Conservation (phyloP, 2,888 invertebrate genomes). For the Endomychus coccineus region DNA sequence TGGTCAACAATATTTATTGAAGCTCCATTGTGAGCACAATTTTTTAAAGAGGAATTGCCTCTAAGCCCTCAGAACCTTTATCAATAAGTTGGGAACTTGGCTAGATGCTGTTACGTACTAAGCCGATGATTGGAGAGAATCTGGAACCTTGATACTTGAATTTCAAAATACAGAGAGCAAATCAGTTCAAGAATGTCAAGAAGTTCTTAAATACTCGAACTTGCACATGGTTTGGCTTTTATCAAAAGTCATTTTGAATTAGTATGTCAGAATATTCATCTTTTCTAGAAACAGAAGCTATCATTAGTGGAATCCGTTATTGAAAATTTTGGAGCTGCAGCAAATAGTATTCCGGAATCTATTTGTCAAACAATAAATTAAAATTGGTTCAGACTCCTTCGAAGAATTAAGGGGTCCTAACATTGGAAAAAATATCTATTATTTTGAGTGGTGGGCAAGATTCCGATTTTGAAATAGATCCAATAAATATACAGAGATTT, state of each 20-base stretch:
- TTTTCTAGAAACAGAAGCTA: neutral
- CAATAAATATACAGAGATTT: neutral
- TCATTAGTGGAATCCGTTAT: neutral
- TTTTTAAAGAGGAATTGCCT: neutral
- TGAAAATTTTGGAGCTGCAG: constrained; percentile 1
- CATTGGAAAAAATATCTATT: constrained; percentile 1
- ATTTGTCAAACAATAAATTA: too few relatives aligned
- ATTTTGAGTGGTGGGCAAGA: neutral
- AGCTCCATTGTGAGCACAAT: neutral
- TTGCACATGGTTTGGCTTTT: constrained; percentile 1
- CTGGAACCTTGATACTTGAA: neutral
- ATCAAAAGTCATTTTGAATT: constrained; percentile 1
- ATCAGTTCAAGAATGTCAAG: constrained; percentile 1
- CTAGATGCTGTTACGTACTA: constrained; percentile 1
- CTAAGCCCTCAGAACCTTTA: neutral
- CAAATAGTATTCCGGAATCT: constrained; percentile 1
- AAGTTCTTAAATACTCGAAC: neutral
- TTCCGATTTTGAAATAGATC: constrained; percentile 1
- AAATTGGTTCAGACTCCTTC: neutral
- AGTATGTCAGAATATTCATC: neutral
- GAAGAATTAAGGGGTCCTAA: neutral
- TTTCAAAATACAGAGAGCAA: constrained; percentile 1
- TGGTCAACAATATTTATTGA: neutral
- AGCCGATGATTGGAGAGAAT: neutral
- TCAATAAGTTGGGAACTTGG: neutral